A percentile compares a stretch with the other conserved stretches of the same genome.
phyloP scores from a whole-genome alignment of 2,888 invertebrate genomes.

The Ethmia dodecea region DNA sequence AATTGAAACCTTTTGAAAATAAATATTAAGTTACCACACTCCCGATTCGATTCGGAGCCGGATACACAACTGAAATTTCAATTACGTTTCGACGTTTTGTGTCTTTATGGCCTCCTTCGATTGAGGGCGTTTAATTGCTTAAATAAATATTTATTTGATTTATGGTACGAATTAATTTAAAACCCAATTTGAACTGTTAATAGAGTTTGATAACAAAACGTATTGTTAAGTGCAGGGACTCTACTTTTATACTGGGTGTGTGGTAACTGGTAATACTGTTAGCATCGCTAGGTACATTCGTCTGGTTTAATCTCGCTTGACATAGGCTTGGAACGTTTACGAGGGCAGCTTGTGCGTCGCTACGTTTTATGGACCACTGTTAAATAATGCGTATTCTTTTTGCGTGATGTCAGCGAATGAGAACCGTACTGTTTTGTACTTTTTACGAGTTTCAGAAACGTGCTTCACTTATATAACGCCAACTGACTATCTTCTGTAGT shows the following conservation, averaged over 20 bases:
- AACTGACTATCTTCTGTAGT: no score
- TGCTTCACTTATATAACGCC: no score
- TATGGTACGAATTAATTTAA: conserved; percentile 26
- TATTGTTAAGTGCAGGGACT: conserved; percentile 7
- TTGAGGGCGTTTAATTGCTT: conserved; percentile 47
- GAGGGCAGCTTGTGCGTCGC: conserved; percentile 41
- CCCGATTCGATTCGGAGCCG: conserved; percentile 16
- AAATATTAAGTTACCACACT: no score
- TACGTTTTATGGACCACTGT: conserved; percentile 50
- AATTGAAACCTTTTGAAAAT: conserved; percentile 6
- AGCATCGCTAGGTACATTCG: conserved; percentile 26
- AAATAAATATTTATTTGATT: conserved; percentile 44
- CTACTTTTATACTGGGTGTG: neutral
- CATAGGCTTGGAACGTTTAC: conserved; percentile 42
- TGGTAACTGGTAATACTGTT: conserved; percentile 21
- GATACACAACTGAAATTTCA: conserved; percentile 33
- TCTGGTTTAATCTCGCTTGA: conserved; percentile 44
- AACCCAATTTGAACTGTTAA: conserved; percentile 13
- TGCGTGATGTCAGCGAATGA: conserved; percentile 38
- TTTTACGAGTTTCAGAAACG: conserved; percentile 54
- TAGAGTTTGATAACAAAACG: conserved; percentile 6
- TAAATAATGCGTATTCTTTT: conserved; percentile 59
- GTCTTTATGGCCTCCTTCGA: conserved; percentile 30
- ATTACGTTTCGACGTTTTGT: conserved; percentile 37
- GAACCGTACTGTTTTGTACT: conserved; percentile 44